Evolutionary conservation across 1,140 invertebrate species (phyloP).

Genomic region (Grapholita molesta): DNA sequence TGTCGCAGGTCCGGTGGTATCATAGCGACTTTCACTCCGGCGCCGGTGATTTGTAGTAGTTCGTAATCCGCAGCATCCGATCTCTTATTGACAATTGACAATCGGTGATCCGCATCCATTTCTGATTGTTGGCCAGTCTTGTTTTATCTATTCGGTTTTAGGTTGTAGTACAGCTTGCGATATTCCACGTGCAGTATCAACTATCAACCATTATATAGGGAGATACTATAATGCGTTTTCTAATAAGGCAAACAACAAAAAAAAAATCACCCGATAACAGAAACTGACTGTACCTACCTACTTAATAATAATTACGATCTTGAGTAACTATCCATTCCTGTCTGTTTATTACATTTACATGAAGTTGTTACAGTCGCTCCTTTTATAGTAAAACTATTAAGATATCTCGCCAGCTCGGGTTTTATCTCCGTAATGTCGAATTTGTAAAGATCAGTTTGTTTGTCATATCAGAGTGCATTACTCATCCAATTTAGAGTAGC

Average conservation of each 20-base stretch:
- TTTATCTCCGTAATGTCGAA: background rate
- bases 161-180: background rate
- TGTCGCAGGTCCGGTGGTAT: slow-evolving; percentile 48
- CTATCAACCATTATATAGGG: too few species aligned
- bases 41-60: slow-evolving; percentile 61
- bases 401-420: background rate
- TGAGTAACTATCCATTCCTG: background rate
- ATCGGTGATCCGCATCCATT: background rate
- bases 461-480: background rate
- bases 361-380: background rate
- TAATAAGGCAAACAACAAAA: too few species aligned
- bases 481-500: background rate
- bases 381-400: slow-evolving; percentile 3
- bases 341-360: slow-evolving; percentile 3
- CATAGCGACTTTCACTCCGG: slow-evolving; percentile 61
- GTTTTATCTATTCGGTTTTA: background rate
- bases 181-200: background rate
- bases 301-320: background rate
- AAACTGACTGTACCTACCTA: background rate
- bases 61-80: slow-evolving; percentile 58
- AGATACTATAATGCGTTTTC: too few species aligned
- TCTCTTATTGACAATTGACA: slow-evolving; percentile 54
- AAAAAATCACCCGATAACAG: background rate
- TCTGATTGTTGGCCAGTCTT: background rate
- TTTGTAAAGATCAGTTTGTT: background rate